Base-by-base conservation (phyloP, 1,140 invertebrate species). In the Drosophila ananassae region DNA sequence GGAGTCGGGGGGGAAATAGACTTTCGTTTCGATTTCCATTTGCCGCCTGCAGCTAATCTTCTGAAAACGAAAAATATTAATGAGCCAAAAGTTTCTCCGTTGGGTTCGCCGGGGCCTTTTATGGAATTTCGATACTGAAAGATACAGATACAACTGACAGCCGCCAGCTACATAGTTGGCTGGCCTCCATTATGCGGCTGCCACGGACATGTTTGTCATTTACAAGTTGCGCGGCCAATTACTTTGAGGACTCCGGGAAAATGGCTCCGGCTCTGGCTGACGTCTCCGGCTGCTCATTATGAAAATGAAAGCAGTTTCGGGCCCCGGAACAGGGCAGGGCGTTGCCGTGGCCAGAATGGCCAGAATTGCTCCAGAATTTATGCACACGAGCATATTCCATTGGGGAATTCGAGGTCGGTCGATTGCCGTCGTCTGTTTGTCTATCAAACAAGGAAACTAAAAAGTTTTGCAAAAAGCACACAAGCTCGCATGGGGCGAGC, bases 61-160 rank as follows among this genome's bases (percentile, higher is more conserved):
- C 56, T 25, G 75, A 73, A 82, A 89, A 89, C 74, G 69, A 55
- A 82, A 89, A 87, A 82, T 87, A 89, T 82, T 89, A 87, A 87
- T 87, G 82, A 87, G 83, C 41, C 80, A 85, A 87, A 37, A 87
- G 83, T 87, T 87, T 78, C 56, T 62, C 47, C 46, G 21, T 51
- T 44, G 3, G 12, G n/a, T 51, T 44, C n/a, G 12, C n/a, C 39
- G 12, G 39, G 39, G 39, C 39, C 39, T 87, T 85, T 85, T 85
- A 87, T 87, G 64, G 55, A 58, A 76, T 69, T 82, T 61, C 75
- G 58, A 82, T 84, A 85, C 75, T 57, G 53, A 57, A 56, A 71
- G 80, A 73, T 58, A 64, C 21, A 37, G 17, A 34, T 6, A 25
- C 28, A 28, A 13, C 8, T 39, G 7, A 50, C 28, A 34, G 21